Conservation (phyloP, 2,888 invertebrate species). For the Norana najaformis region DNA sequence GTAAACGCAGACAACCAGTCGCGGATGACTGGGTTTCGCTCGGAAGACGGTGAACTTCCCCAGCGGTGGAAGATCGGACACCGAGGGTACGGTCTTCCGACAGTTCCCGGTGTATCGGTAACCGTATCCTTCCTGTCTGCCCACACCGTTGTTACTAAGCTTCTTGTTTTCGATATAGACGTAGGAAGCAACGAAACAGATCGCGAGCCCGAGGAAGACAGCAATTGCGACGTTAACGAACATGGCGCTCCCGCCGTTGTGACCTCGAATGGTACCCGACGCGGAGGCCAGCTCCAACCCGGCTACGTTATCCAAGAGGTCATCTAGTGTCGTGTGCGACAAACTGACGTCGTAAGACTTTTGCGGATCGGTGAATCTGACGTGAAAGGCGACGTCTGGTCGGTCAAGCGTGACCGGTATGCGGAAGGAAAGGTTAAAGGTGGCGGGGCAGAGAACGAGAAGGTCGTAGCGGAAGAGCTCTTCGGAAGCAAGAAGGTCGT, state of each 20-base stretch:
- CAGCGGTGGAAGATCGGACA: background rate
- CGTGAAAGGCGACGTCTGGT: conserved; percentile 42
- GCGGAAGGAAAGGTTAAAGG: conserved; percentile 51
- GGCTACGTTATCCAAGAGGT: background rate
- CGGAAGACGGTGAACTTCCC: background rate
- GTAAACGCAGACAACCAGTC: conserved; percentile 26
- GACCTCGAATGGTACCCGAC: background rate
- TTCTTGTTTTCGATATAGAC: conserved; percentile 40
- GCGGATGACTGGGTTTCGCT: conserved; percentile 1
- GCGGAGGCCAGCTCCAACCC: background rate
- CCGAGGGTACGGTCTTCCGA: background rate
- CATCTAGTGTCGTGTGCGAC: conserved; percentile 40
- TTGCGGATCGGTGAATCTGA: conserved; percentile 41
- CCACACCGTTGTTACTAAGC: background rate
- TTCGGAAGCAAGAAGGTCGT: conserved; percentile 40
- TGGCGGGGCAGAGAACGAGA: conserved; percentile 52
- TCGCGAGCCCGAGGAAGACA: conserved; percentile 16
- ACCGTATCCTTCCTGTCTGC: background rate
- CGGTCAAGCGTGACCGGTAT: conserved; percentile 44
- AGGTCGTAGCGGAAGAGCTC: conserved; percentile 51
- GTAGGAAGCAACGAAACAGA: conserved; percentile 37
- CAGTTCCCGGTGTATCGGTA: background rate
- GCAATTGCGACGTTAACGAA: background rate
- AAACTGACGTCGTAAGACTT: conserved; percentile 40
- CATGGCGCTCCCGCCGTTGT: conserved; percentile 33